Evolutionary conservation across 2,113 vertebrate genomes (phyloP).

Genomic region (Hydropotes inermis): DNA sequence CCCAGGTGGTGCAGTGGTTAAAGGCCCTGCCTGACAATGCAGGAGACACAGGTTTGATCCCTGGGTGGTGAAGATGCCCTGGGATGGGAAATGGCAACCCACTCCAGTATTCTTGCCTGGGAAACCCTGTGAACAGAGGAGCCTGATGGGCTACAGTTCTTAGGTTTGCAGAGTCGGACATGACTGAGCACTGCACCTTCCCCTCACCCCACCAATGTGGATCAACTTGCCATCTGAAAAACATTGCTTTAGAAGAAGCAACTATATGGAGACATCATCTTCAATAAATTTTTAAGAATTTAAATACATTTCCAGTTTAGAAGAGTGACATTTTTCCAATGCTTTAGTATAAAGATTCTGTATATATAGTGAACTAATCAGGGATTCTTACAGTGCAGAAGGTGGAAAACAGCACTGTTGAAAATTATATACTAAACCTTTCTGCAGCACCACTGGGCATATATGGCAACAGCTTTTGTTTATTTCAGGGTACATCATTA

Average conservation of each 20-base stretch:
- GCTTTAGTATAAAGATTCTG: neutral
- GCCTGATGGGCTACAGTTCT: neutral
- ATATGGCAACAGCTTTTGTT: neutral
- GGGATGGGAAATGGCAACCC: neutral
- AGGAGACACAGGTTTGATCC: neutral
- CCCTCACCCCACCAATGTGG: neutral
- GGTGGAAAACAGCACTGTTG: neutral
- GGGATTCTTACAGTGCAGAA: neutral
- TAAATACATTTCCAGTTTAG: neutral
- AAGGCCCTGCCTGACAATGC: neutral
- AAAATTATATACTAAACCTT: neutral
- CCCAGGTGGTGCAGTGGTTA: neutral
- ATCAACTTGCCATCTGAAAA: neutral
- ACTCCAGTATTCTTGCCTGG: neutral
- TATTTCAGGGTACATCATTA: neutral
- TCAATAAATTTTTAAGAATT: neutral
- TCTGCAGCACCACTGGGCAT: neutral
- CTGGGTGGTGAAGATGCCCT: neutral
- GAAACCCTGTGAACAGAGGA: neutral
- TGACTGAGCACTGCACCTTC: rapidly evolving
- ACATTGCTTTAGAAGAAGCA: neutral
- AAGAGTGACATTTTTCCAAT: neutral
- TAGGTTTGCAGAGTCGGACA: neutral
- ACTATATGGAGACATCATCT: neutral
- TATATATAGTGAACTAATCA: neutral